Percentiles rank a stretch among this genome's conserved stretches.
These are phyloP conservation scores for Calyptomena viridis DNA, from an alignment of 2,113 vertebrate genomes.

Conservation along the genomic window DNA sequence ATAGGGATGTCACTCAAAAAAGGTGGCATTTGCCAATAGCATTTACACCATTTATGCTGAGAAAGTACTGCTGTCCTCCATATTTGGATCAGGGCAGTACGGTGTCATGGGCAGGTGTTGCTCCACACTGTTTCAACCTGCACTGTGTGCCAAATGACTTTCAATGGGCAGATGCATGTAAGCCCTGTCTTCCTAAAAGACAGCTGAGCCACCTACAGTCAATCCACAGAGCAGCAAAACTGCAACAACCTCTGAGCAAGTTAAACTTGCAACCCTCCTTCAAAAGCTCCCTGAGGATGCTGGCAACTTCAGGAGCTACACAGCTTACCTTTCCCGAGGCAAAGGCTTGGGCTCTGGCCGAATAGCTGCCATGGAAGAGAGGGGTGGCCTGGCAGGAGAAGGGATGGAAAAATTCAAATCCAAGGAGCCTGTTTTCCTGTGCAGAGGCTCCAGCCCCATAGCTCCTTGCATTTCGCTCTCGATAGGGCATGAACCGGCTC, in stretches of 20 bases:
- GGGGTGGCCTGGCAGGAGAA: conserved; percentile 83
- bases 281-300: background rate
- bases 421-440: conserved; percentile 95
- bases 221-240: background rate
- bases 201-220: background rate
- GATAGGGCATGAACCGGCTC: conserved; percentile 93
- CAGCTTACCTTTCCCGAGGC: conserved; percentile 88
- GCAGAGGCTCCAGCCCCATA: conserved; percentile 91
- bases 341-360: conserved; percentile 90
- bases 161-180: background rate
- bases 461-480: conserved; percentile 96
- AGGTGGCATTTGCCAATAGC: background rate
- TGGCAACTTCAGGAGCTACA: background rate
- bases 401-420: conserved; percentile 92
- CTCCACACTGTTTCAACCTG: background rate
- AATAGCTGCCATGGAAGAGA: conserved; percentile 84
- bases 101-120: background rate
- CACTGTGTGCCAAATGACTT: background rate
- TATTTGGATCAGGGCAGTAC: background rate
- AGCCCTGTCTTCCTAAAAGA: background rate
- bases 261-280: background rate
- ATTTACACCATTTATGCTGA: background rate
- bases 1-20: background rate
- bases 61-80: background rate
- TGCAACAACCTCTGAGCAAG: background rate